phyloP scores from a whole-genome alignment of 2,113 vertebrate species.

The Callipepla squamata region DNA sequence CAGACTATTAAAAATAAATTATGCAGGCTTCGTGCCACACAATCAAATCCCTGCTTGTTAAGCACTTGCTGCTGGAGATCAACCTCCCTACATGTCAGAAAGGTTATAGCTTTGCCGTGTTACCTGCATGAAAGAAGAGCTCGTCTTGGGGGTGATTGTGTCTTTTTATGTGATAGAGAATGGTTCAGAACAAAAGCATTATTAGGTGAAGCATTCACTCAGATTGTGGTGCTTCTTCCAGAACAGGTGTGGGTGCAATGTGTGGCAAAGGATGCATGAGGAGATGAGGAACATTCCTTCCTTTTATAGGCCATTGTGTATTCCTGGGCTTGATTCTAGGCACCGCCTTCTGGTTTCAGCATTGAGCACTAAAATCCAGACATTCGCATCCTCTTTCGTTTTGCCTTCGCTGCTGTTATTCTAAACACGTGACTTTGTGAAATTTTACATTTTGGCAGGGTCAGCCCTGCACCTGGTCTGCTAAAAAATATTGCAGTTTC shows the following conservation, averaged over 20 bases:
- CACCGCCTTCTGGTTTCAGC: background rate
- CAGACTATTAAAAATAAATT: conserved; percentile 51
- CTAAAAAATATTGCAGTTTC: background rate
- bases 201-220: background rate
- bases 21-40: conserved; percentile 48
- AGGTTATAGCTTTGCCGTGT: conserved; percentile 19
- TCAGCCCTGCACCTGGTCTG: background rate
- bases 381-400: fast-evolving
- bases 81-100: conserved; percentile 31
- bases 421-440: background rate
- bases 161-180: background rate
- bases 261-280: background rate
- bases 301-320: background rate
- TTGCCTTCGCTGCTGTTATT: background rate
- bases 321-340: fast-evolving
- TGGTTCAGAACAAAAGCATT: background rate
- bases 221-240: background rate
- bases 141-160: background rate
- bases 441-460: background rate
- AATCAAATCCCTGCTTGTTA: conserved; percentile 63
- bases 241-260: background rate
- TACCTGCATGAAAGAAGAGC: conserved; percentile 6
- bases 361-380: background rate
- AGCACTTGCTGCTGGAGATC: conserved; percentile 46
- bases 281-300: background rate